A percentile compares a stretch with the other conserved stretches of the same genome.
phyloP scores from a whole-genome alignment of 2,797 vertebrate species.

The Mus minutoides region DNA sequence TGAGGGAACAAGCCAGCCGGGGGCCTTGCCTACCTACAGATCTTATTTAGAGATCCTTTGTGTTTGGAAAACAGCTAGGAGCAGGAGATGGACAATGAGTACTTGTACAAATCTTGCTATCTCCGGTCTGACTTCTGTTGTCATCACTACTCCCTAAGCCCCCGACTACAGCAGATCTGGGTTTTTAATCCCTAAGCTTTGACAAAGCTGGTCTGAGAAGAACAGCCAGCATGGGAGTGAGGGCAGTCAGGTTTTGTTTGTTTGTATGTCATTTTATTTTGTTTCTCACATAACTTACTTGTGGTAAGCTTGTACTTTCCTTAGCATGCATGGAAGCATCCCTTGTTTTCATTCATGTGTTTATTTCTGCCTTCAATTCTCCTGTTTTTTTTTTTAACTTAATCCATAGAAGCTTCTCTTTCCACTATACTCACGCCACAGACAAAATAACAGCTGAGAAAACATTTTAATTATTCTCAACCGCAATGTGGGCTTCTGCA shows the following conservation, averaged over 20 bases:
- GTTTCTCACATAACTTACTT: background rate
- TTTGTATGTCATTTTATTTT: background rate
- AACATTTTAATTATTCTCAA: slow-evolving; percentile 58
- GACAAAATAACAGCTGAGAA: slow-evolving; percentile 14
- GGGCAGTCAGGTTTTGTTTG: background rate
- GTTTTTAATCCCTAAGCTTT: background rate
- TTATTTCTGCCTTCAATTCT: background rate
- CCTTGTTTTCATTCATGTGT: background rate
- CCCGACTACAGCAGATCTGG: background rate
- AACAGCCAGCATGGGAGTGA: background rate
- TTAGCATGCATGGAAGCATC: fast-evolving
- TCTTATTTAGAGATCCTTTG: background rate
- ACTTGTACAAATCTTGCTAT: background rate
- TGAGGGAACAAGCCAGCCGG: fast-evolving
- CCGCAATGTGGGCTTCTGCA: slow-evolving; percentile 25
- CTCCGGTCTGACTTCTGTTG: background rate
- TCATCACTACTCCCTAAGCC: background rate
- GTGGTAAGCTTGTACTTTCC: background rate
- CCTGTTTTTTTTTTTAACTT: slow-evolving; percentile 55
- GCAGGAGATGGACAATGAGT: background rate
- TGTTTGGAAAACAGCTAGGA: background rate
- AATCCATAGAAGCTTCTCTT: slow-evolving; percentile 13
- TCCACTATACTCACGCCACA: background rate
- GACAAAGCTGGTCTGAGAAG: background rate
- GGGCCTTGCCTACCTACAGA: background rate